Base-by-base conservation (phyloP, 92 coral and sea anemone genomes). In the Meandrina meandrites region DNA sequence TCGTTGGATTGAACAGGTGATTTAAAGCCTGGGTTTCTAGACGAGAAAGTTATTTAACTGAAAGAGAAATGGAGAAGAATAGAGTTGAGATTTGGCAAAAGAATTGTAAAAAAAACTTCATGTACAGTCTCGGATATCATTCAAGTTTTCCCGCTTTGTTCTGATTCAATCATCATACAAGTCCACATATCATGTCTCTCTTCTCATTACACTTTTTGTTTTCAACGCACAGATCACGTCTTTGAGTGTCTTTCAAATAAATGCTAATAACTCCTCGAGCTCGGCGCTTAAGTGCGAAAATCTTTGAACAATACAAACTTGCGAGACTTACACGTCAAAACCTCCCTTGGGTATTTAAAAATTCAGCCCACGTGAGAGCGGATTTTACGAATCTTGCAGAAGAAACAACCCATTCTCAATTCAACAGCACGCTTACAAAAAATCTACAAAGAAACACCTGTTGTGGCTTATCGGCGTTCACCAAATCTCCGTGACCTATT, bases 291-390 rank as follows among this genome's bases (percentile, higher is more conserved):
- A 51, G 86, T 83, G 90, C 74, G 81, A 90, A 80, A 54, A 82
- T 34, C 76, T 85, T 77, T 91, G 94, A 88, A 91, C 94, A 91
- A 91, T 91, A 88, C 93, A 69, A 88, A 84, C 69, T 91, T 91
- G 94, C 81, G 83, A 91, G 67, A 53, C 17, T 72, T 58, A 50
- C 86, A 88, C 82, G 78, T 89, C 88, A 66, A n/a, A 10, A 51
- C 42, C 32, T 91, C 94, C 94, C 70, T 53, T 60, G 75, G 94
- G 94, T 82, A 84, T 82, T 88, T 18, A 72, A 71, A 68, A 50
- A 83, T 70, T 87, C 93, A 31, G 30, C 9, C 58, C 86, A 87
- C 89, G 93, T 87, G 93, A 90, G 83, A 71, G 27, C 71, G 78
- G 62, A 78, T 87, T 87, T 84, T 67, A 76, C 53, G 72, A 36